phyloP scores from a whole-genome alignment of 2,888 invertebrate species.

The Atethmia centrago region DNA sequence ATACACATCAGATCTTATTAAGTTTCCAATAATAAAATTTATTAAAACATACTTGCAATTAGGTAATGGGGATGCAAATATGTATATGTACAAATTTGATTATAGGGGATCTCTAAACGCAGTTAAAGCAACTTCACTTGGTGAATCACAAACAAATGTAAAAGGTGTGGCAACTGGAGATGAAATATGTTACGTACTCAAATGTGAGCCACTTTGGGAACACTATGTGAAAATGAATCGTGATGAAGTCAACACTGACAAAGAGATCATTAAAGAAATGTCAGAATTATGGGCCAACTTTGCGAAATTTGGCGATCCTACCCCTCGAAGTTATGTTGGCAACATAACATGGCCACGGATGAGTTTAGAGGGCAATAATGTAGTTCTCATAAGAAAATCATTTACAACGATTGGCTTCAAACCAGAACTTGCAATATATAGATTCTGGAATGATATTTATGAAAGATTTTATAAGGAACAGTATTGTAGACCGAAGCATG shows the following conservation, averaged over 20 bases:
- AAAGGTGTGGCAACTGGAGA: slow-evolving; percentile 88
- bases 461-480: slow-evolving; percentile 74
- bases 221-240: slow-evolving; percentile 75
- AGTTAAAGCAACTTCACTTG: slow-evolving; percentile 79
- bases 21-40: slow-evolving; percentile 85
- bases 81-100: slow-evolving; percentile 87
- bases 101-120: slow-evolving; percentile 84
- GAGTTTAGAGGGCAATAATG: slow-evolving; percentile 71
- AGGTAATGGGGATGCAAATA: slow-evolving; percentile 61
- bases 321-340: slow-evolving; percentile 67
- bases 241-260: slow-evolving; percentile 75
- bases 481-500: slow-evolving; percentile 73
- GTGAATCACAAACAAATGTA: slow-evolving; percentile 71
- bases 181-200: slow-evolving; percentile 87
- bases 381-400: slow-evolving; percentile 76
- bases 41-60: slow-evolving; percentile 74
- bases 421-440: slow-evolving; percentile 75
- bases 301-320: slow-evolving; percentile 84
- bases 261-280: slow-evolving; percentile 80
- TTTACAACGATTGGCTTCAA: slow-evolving; percentile 71
- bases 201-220: slow-evolving; percentile 85
- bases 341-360: slow-evolving; percentile 79
- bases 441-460: slow-evolving; percentile 83
- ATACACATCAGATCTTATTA: slow-evolving; percentile 85
- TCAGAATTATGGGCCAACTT: slow-evolving; percentile 88